phyloP scores from a whole-genome alignment of 2,797 vertebrate genomes.

The Oreochromis grahami region DNA sequence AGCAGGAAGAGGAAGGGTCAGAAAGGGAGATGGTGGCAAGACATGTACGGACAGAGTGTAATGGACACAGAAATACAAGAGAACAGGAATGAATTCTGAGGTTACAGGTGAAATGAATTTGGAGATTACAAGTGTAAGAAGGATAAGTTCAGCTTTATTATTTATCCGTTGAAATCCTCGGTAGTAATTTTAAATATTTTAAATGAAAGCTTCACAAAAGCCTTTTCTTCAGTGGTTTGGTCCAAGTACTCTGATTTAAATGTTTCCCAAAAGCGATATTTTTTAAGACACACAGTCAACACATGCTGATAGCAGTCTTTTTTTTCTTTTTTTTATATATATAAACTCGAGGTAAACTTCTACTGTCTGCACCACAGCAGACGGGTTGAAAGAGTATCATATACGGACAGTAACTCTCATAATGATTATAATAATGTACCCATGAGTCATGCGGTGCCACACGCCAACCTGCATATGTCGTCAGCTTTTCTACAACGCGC shows the following conservation, averaged over 20 bases:
- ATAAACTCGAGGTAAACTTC: background rate
- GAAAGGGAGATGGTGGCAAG: background rate
- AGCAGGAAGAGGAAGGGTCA: conserved; percentile 34
- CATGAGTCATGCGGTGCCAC: conserved; percentile 23
- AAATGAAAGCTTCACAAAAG: background rate
- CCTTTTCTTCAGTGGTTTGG: background rate
- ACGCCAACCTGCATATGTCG: conserved; percentile 3
- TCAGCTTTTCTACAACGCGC: background rate
- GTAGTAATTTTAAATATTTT: background rate
- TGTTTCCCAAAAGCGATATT: background rate
- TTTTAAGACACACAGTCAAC: background rate
- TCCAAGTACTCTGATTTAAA: background rate
- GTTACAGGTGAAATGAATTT: background rate
- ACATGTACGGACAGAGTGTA: background rate
- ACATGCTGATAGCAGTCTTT: background rate
- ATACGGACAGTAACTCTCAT: background rate
- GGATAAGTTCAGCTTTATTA: background rate
- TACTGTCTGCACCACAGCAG: background rate
- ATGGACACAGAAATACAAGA: background rate
- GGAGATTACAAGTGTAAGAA: background rate
- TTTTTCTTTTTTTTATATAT: background rate
- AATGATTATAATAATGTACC: conserved; percentile 22
- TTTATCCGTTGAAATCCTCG: background rate
- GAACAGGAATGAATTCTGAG: background rate
- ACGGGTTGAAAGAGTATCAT: background rate